Conservation (phyloP, 2,888 invertebrate species). For the Mythimna vitellina region DNA sequence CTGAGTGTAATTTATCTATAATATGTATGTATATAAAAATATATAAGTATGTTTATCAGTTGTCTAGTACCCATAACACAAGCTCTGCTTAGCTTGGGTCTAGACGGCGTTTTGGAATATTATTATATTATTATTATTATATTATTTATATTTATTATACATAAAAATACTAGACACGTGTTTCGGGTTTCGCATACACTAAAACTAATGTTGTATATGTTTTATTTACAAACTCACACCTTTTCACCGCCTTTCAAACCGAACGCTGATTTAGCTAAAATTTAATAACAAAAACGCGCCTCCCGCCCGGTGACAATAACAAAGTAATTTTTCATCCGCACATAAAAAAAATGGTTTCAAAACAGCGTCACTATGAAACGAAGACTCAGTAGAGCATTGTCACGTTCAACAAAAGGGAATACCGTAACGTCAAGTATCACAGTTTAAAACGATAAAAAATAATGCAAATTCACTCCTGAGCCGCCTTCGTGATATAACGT, state of each 20-base stretch:
- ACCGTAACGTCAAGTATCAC: conserved; percentile 81
- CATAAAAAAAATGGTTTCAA: conserved; percentile 74
- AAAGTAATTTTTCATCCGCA: conserved; percentile 82
- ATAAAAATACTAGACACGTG: too few species aligned
- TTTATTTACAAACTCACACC: conserved; percentile 11
- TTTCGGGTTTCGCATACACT: too few species aligned
- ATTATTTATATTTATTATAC: too few species aligned
- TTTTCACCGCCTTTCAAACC: conserved; percentile 34
- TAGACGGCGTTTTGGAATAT: too few species aligned
- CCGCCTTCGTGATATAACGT: conserved; percentile 77
- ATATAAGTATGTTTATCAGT: too few species aligned
- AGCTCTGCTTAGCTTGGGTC: too few species aligned
- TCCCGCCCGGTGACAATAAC: conserved; percentile 71
- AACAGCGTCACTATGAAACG: conserved; percentile 77
- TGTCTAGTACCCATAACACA: too few species aligned
- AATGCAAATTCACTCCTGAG: conserved; percentile 86
- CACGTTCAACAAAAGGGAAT: conserved; percentile 77
- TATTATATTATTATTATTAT: too few species aligned
- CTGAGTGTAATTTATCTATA: too few species aligned
- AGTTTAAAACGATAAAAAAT: conserved; percentile 84
- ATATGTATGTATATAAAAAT: too few species aligned
- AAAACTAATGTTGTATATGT: too few species aligned
- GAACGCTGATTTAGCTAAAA: conserved; percentile 61
- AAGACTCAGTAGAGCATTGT: conserved; percentile 81
- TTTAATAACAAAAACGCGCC: conserved; percentile 51